Evolutionary conservation across 1,140 invertebrate genomes (phyloP).

Genomic region (Ceratosolen fusciceps): DNA sequence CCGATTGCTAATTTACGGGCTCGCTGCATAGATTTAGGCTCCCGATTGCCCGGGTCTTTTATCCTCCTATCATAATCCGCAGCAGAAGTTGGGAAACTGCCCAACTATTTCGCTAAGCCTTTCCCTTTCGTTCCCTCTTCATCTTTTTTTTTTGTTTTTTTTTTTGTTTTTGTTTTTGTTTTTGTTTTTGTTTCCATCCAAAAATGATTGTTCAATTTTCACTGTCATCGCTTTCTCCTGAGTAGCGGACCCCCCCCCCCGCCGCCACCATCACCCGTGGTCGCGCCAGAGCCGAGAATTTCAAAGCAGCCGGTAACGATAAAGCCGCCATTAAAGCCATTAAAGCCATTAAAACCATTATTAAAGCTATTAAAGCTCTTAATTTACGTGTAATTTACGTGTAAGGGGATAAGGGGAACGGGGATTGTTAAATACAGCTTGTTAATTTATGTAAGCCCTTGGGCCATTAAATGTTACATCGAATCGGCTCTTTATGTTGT

Average conservation of each 20-base stretch:
- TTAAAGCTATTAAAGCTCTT: background rate
- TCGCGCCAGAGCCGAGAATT: background rate
- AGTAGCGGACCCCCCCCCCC: background rate
- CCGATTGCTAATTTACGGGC: slow-evolving; percentile 54
- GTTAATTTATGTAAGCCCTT: background rate
- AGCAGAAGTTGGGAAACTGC: slow-evolving; percentile 15
- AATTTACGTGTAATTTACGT: slow-evolving; percentile 1
- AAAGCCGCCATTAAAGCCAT: too few species aligned
- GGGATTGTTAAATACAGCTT: background rate
- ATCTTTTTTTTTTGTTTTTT: background rate
- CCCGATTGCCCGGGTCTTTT: slow-evolving; percentile 28
- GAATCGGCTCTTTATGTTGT: too few species aligned
- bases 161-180: background rate
- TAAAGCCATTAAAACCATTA: too few species aligned
- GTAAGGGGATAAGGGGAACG: background rate
- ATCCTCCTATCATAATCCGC: background rate
- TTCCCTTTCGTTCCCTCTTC: too few species aligned
- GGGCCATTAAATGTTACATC: too few species aligned
- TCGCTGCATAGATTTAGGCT: slow-evolving; percentile 37
- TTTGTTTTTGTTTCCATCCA: background rate
- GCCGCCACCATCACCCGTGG: too few species aligned
- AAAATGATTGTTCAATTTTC: too few species aligned
- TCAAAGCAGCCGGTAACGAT: slow-evolving; percentile 1
- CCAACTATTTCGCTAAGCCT: slow-evolving; percentile 11
- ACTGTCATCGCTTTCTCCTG: background rate